Base-by-base conservation (phyloP, 2,797 vertebrate species). In the Syndactyla subalaris region DNA sequence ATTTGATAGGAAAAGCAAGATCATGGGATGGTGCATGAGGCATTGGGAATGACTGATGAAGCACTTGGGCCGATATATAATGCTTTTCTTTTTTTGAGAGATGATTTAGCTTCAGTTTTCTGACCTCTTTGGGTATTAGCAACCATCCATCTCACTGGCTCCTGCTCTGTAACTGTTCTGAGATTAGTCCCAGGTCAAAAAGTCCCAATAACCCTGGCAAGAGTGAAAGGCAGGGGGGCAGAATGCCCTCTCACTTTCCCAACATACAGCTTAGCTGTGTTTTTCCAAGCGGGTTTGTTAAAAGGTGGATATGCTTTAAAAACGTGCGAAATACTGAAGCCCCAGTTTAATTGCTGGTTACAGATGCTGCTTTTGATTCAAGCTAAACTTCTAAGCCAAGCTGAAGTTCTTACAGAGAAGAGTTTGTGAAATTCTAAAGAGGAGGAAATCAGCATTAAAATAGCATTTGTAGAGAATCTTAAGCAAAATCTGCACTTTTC, bases 391-490 rank as follows among this genome's bases (percentile, higher is more conserved):
- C 93, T 93, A 92, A 94, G 88, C 95, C 90, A 95, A 96, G 89
- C 94, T 96, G 93, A 95, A 95, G 93, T 97, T 97, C 92, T 95
- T 92, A 61, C 41, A 92, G 91, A 93, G 74, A 62, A 89, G 91
- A 92, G 94, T 96, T 96, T 58, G 83, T 95, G 85, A 95, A 95
- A 95, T 97, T 95, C 94, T 96, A 76, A 95, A 96, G 94, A 93
- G 89, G 79, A 95, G 89, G 92, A 96, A 97, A 96, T 96, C 94
- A 95, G 92, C 94, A 96, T 96, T 95, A 95, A 95, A 96, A 95
- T 95, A 96, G 72, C 59, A 4, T 93, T 95, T 88, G 83, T 95
- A 68, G 80, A 94, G 94, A 96, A 95, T 95, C 95, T 94, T 95
- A 96, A 96, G 95, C 90, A 95, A 94, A 93, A 95, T 93, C 86